Percentiles rank a stretch among this genome's conserved stretches.
phyloP scores from a whole-genome alignment of 2,888 invertebrate genomes.

The Caenorhabditis macrosperma region DNA sequence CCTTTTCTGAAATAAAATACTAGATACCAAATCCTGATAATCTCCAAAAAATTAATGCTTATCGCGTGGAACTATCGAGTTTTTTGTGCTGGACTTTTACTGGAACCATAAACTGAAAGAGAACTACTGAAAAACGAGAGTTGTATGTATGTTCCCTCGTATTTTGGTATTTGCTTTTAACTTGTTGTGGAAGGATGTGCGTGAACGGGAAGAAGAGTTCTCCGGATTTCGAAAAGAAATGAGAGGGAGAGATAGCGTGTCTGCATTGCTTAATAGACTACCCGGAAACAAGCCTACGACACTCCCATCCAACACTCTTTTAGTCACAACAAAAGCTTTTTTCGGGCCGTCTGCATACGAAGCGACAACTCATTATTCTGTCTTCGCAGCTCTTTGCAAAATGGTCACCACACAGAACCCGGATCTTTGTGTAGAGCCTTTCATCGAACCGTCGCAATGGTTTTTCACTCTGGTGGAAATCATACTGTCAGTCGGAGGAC shows the following conservation, averaged over 20 bases:
- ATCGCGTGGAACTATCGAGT: too few relatives aligned
- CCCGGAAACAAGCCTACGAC: slow-evolving; percentile 51
- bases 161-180: slow-evolving; percentile 2
- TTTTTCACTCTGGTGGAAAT: slow-evolving; percentile 56
- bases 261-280: slow-evolving; percentile 57
- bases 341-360: background rate
- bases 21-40: background rate
- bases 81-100: too few relatives aligned
- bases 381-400: background rate
- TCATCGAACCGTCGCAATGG: slow-evolving; percentile 58
- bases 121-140: too few relatives aligned
- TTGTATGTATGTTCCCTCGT: too few relatives aligned
- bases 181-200: slow-evolving; percentile 15
- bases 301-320: slow-evolving; percentile 10
- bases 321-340: slow-evolving; percentile 38
- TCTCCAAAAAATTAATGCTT: too few relatives aligned
- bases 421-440: slow-evolving; percentile 47
- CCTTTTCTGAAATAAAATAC: background rate
- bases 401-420: slow-evolving; percentile 36
- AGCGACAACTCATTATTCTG: background rate
- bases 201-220: slow-evolving; percentile 42
- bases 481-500: slow-evolving; percentile 40
- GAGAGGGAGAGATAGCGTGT: slow-evolving; percentile 50
- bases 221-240: slow-evolving; percentile 17
- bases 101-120: too few relatives aligned